Conservation (phyloP, 2,113 vertebrate species). For the Lycaon pictus region DNA sequence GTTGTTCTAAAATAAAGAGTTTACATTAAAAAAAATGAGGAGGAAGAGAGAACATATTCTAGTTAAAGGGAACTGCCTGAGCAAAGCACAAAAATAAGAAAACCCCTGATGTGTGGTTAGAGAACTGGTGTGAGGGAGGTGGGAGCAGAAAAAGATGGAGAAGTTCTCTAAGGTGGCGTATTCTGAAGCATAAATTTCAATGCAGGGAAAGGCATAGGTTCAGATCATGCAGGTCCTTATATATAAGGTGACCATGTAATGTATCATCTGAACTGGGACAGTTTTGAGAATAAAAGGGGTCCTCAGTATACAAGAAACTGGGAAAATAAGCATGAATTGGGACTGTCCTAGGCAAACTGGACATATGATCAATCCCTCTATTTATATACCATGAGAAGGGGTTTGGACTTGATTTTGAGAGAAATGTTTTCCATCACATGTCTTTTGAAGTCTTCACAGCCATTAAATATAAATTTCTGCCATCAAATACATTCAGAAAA, state of each 20-base stretch:
- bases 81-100: conserved; percentile 25
- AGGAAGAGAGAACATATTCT: not conserved
- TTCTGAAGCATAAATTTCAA: not conserved
- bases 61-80: not conserved
- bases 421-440: not conserved
- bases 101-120: not conserved
- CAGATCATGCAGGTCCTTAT: not conserved
- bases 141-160: not conserved
- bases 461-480: not conserved
- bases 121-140: not conserved
- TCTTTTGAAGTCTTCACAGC: not conserved
- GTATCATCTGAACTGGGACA: not conserved
- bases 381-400: not conserved
- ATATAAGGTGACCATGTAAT: not conserved
- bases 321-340: not conserved
- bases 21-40: not conserved
- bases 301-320: not conserved
- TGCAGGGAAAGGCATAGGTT: not conserved
- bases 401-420: not conserved
- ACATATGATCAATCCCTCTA: not conserved
- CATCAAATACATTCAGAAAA: not conserved
- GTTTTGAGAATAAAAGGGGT: not conserved
- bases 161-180: not conserved
- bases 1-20: conserved; percentile 4
- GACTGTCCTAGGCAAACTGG: not conserved